These are phyloP conservation scores for Champsocephalus esox DNA, from an alignment of 2,797 vertebrate genomes.

Conservation along the genomic window DNA sequence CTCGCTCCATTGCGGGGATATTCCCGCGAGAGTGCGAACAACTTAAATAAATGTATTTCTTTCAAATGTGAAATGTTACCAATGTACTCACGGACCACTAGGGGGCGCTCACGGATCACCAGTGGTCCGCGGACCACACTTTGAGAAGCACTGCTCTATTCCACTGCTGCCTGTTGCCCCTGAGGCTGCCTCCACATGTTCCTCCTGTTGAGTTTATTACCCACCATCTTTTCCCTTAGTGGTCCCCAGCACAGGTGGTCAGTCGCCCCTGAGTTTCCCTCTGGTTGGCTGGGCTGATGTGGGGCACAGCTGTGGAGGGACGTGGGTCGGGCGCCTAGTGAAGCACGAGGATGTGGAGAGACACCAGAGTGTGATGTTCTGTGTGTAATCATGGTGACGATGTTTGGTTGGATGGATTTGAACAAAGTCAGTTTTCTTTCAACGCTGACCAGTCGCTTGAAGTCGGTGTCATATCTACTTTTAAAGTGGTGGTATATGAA, in stretches of 20 bases:
- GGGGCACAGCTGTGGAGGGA: conserved; percentile 38
- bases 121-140: too few relatives aligned
- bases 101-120: too few relatives aligned
- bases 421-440: too few relatives aligned
- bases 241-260: conserved; percentile 43
- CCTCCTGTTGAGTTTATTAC: neutral
- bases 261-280: conserved; percentile 38
- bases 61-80: too few relatives aligned
- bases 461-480: neutral
- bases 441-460: neutral
- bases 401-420: too few relatives aligned
- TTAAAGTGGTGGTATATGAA: neutral
- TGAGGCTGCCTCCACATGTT: conserved; percentile 13
- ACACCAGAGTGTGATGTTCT: neutral
- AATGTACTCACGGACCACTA: too few relatives aligned
- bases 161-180: neutral
- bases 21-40: too few relatives aligned
- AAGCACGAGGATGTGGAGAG: conserved; percentile 28
- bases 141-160: neutral
- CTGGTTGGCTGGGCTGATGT: conserved; percentile 14
- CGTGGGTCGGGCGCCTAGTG: conserved; percentile 26
- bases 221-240: neutral
- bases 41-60: too few relatives aligned
- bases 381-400: too few relatives aligned
- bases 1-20: too few relatives aligned